Evolutionary conservation across 2,113 vertebrate genomes (phyloP).

Genomic region (Centropus unirufus): DNA sequence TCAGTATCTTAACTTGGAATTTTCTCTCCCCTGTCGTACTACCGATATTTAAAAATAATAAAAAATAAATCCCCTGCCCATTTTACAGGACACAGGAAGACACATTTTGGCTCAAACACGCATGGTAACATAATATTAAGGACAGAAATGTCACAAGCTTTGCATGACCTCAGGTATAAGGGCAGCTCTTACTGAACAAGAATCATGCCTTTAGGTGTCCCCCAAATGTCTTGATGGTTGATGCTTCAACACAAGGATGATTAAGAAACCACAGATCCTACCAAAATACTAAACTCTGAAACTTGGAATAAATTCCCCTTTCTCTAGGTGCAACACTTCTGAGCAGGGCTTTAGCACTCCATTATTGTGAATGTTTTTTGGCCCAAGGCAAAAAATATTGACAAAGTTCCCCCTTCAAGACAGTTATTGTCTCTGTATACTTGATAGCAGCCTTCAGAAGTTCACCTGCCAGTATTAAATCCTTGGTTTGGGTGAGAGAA

Average conservation of each 20-base stretch:
- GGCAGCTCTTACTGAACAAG: background rate
- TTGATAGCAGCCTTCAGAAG: constrained; percentile 80
- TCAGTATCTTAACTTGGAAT: background rate
- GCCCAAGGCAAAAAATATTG: constrained; percentile 81
- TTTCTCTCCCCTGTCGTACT: background rate
- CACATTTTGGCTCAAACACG: background rate
- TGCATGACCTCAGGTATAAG: background rate
- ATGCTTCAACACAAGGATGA: constrained; percentile 55
- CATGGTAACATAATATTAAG: background rate
- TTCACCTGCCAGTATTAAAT: constrained; percentile 79
- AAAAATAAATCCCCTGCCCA: background rate
- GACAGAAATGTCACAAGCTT: background rate
- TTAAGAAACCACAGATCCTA: constrained; percentile 49
- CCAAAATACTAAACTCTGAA: constrained; percentile 51
- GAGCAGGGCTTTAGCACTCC: constrained; percentile 65
- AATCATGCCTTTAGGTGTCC: background rate
- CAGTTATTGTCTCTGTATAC: constrained; percentile 81
- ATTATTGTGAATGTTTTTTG: constrained; percentile 76
- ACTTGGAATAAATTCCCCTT: constrained; percentile 66
- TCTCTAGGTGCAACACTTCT: constrained; percentile 56
- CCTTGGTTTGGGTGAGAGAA: constrained; percentile 73
- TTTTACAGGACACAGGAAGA: background rate
- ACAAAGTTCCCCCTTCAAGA: constrained; percentile 77
- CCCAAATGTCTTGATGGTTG: constrained; percentile 32
- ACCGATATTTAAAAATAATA: background rate